A percentile compares a stretch with the other conserved stretches of the same genome.
Conservation (phyloP, 2,113 vertebrate genomes). For the Heptranchias perlo region DNA sequence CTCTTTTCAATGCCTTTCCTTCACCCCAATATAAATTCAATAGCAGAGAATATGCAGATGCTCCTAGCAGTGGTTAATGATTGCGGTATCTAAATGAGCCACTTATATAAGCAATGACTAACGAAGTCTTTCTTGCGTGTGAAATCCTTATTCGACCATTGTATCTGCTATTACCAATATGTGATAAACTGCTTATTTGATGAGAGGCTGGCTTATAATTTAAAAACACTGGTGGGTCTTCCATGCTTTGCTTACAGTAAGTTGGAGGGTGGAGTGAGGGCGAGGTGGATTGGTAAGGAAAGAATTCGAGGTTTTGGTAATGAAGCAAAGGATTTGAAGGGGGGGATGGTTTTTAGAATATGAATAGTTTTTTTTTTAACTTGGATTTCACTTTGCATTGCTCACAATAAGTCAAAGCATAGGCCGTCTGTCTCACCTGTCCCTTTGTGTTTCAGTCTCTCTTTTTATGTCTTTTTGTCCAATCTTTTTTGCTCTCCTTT, state of each 20-base stretch:
- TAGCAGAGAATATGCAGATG: neutral
- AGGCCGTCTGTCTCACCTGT: slow-evolving; percentile 43
- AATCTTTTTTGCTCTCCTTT: slow-evolving; percentile 40
- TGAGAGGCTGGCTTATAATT: neutral
- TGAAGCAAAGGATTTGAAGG: too few relatives aligned
- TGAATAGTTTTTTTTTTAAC: neutral
- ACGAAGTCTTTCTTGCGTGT: neutral
- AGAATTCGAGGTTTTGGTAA: too few relatives aligned
- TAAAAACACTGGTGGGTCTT: neutral
- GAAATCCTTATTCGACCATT: neutral
- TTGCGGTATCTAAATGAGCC: neutral
- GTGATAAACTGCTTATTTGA: neutral
- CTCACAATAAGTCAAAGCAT: slow-evolving; percentile 45
- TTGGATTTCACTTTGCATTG: neutral
- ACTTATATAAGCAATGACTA: neutral
- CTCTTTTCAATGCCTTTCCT: neutral
- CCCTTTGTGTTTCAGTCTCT: slow-evolving; percentile 23
- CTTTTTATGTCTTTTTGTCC: slow-evolving; percentile 39
- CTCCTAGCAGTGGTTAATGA: neutral
- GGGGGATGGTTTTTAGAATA: neutral
- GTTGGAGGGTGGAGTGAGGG: neutral
- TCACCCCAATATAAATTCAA: neutral
- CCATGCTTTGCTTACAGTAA: neutral
- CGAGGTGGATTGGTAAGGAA: too few relatives aligned
- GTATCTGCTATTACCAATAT: too few relatives aligned